A percentile compares a stretch with the other conserved stretches of the same genome.
Conservation (phyloP, 2,113 vertebrate species). For the Uria lomvia region DNA sequence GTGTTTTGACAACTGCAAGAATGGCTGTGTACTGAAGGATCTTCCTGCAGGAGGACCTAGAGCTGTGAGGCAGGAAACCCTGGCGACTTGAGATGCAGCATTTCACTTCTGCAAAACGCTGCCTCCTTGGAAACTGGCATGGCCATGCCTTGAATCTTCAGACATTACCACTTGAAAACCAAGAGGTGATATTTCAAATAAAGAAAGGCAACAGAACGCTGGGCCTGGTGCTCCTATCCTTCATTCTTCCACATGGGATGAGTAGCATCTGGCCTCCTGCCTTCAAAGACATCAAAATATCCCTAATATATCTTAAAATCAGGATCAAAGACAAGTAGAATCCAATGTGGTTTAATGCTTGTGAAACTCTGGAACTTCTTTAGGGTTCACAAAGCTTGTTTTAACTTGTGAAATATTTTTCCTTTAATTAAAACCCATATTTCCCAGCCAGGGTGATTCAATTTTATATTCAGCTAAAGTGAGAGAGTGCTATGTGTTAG, state of each 20-base stretch:
- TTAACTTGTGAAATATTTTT: slow-evolving; percentile 31
- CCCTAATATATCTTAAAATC: neutral
- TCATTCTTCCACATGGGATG: neutral
- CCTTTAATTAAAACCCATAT: slow-evolving; percentile 17
- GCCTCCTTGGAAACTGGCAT: neutral
- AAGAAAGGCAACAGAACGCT: neutral
- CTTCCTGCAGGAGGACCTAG: neutral
- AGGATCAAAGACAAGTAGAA: slow-evolving; percentile 20
- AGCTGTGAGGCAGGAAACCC: neutral
- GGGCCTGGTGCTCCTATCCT: neutral
- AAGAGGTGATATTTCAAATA: neutral
- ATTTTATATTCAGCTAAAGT: neutral
- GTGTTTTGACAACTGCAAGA: neutral
- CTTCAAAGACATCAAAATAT: neutral
- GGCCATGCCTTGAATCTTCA: neutral
- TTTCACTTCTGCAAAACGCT: neutral
- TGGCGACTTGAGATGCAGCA: neutral
- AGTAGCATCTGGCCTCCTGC: neutral
- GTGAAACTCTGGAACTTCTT: slow-evolving; percentile 16
- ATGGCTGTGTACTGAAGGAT: neutral
- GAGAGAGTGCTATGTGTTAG: neutral
- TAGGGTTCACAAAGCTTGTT: slow-evolving; percentile 17
- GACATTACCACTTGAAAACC: neutral
- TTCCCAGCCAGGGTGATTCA: slow-evolving; percentile 13
- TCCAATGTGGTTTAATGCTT: neutral